phyloP scores from a whole-genome alignment of 2,113 vertebrate species.

The Delphinapterus leucas region DNA sequence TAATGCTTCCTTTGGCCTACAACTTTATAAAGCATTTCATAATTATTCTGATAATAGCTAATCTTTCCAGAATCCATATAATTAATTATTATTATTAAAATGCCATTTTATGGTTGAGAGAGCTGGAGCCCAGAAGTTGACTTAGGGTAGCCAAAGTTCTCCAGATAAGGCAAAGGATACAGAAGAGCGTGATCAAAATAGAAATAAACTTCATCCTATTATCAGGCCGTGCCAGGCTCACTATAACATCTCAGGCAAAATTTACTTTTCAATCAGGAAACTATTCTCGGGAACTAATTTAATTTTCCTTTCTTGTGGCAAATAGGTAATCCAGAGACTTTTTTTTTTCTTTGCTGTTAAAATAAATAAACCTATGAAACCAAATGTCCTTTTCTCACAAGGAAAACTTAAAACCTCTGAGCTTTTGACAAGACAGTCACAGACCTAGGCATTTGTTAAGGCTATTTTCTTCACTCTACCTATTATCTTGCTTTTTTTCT shows the following conservation, averaged over 20 bases:
- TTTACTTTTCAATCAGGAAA: constrained; percentile 32
- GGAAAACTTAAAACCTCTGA: not conserved
- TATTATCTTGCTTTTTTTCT: not conserved
- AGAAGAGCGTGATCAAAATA: not conserved
- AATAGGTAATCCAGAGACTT: not conserved
- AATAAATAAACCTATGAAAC: constrained; percentile 25
- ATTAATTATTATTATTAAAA: constrained; percentile 46
- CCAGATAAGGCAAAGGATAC: constrained; percentile 17
- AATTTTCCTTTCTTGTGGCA: constrained; percentile 14
- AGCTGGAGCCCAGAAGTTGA: constrained; percentile 8
- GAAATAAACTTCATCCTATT: constrained; percentile 25
- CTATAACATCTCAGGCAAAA: not conserved
- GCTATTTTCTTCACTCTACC: not conserved
- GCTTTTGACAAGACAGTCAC: constrained; percentile 6
- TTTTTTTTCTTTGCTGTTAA: not conserved
- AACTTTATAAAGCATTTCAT: constrained; percentile 36
- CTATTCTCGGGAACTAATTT: not conserved
- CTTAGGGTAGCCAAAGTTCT: not conserved
- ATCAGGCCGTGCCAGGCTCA: not conserved
- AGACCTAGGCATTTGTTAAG: not conserved
- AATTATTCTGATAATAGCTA: constrained; percentile 47
- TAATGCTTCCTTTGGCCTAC: constrained; percentile 18
- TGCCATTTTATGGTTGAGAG: constrained; percentile 11
- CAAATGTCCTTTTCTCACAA: constrained; percentile 17
- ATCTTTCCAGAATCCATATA: not conserved